phyloP scores from a whole-genome alignment of 2,888 invertebrate genomes.

The Craniophora ligustri region DNA sequence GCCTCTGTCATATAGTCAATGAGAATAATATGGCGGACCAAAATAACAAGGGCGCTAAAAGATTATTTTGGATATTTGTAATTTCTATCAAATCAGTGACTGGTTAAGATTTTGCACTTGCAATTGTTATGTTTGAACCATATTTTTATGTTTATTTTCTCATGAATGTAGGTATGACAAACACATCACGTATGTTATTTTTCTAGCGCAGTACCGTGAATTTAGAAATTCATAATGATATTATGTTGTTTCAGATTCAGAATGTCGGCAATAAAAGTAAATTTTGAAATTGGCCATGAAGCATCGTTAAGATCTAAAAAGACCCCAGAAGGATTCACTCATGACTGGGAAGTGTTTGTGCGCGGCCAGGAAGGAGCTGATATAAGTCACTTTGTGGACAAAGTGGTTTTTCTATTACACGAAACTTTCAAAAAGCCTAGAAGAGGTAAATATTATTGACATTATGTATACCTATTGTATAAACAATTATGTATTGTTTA shows the following conservation, averaged over 20 bases:
- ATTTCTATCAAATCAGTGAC: slow-evolving; percentile 63
- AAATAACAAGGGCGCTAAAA: slow-evolving; percentile 89
- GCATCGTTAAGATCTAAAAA: slow-evolving; percentile 94
- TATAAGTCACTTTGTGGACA: slow-evolving; percentile 97
- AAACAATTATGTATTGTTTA: slow-evolving; percentile 18
- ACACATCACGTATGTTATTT: slow-evolving; percentile 50
- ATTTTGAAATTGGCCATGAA: slow-evolving; percentile 97
- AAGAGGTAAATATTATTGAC: slow-evolving; percentile 90
- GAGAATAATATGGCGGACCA: slow-evolving; percentile 85
- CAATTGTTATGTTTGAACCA: slow-evolving; percentile 56
- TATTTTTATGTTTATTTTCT: slow-evolving; percentile 39
- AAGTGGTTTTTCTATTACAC: slow-evolving; percentile 96
- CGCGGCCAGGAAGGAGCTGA: slow-evolving; percentile 95
- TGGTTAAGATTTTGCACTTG: slow-evolving; percentile 55
- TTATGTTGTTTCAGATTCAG: slow-evolving; percentile 60
- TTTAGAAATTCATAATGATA: slow-evolving; percentile 43
- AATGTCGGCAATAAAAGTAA: slow-evolving; percentile 89
- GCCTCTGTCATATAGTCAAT: background rate
- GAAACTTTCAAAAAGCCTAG: slow-evolving; percentile 97
- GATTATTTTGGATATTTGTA: slow-evolving; percentile 74
- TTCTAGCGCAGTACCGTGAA: slow-evolving; percentile 50
- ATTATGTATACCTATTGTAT: background rate
- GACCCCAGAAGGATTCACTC: slow-evolving; percentile 97
- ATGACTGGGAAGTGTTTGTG: slow-evolving; percentile 99
- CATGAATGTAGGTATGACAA: slow-evolving; percentile 55